Evolutionary conservation across 2,888 invertebrate species (phyloP).

Genomic region (Prosapia bicincta): DNA sequence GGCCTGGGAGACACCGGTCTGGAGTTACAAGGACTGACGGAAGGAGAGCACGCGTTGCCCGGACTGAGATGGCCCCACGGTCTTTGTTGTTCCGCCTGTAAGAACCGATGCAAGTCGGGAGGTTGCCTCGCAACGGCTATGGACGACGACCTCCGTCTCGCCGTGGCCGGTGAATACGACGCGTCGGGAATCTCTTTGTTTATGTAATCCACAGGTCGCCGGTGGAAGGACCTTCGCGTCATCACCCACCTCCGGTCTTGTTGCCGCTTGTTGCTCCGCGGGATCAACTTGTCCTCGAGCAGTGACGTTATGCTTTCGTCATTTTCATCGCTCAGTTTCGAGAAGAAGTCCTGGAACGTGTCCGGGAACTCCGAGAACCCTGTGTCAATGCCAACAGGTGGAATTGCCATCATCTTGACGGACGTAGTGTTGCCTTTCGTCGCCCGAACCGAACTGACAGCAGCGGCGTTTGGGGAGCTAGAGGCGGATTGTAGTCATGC

Average conservation of each 20-base stretch:
- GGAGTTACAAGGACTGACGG: constrained; percentile 24
- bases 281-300: constrained; percentile 54
- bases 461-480: not conserved
- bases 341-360: constrained; percentile 55
- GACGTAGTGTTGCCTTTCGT: not conserved
- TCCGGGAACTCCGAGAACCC: constrained; percentile 49
- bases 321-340: constrained; percentile 51
- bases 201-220: constrained; percentile 31
- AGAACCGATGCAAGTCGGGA: constrained; percentile 48
- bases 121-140: constrained; percentile 48
- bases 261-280: constrained; percentile 36
- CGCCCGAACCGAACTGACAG: not conserved
- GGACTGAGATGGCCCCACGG: constrained; percentile 27
- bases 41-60: constrained; percentile 18
- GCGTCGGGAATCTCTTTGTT: constrained; percentile 12
- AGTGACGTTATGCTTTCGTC: constrained; percentile 39
- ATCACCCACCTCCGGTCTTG: constrained; percentile 28
- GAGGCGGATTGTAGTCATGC: not conserved
- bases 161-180: constrained; percentile 36
- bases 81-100: constrained; percentile 45
- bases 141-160: constrained; percentile 47
- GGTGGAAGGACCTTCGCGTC: constrained; percentile 35
- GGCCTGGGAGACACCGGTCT: constrained; percentile 32
- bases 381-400: constrained; percentile 32
- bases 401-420: constrained; percentile 22